Evolutionary conservation across 2,888 invertebrate species (phyloP).

Genomic region (Bugula neritina): DNA sequence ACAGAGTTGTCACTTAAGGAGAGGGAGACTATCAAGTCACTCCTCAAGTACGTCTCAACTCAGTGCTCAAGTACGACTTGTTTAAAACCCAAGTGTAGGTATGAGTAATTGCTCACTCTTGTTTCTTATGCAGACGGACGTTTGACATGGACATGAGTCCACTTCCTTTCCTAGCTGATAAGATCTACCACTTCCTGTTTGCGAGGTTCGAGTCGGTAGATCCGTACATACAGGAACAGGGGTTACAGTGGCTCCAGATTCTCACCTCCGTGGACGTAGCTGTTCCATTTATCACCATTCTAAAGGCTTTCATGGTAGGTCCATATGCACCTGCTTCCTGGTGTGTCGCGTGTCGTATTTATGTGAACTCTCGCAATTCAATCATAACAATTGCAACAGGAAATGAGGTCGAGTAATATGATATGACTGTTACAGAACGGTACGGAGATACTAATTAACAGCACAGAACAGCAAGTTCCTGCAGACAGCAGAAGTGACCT

Average conservation of each 20-base stretch:
- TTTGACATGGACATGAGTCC: slow-evolving; percentile 93
- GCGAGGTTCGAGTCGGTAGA: slow-evolving; percentile 63
- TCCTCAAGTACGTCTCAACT: slow-evolving; percentile 59
- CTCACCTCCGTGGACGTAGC: slow-evolving; percentile 82
- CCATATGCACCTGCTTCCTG: too few relatives aligned
- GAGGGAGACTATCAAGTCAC: slow-evolving; percentile 72
- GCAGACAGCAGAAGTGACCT: not conserved
- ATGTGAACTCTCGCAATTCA: too few relatives aligned
- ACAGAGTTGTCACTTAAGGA: slow-evolving; percentile 67
- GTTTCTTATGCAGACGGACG: slow-evolving; percentile 67
- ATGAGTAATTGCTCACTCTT: not conserved
- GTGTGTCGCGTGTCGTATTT: too few relatives aligned
- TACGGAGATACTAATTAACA: not conserved
- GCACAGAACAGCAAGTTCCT: not conserved
- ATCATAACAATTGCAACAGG: too few relatives aligned
- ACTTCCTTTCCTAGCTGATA: slow-evolving; percentile 84
- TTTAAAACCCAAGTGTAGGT: not conserved
- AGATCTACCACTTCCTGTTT: slow-evolving; percentile 89
- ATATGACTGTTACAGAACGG: not conserved
- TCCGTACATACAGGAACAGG: slow-evolving; percentile 55
- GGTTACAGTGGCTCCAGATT: slow-evolving; percentile 57
- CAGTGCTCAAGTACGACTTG: not conserved
- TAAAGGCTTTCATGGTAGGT: slow-evolving; percentile 72
- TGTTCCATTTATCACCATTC: slow-evolving; percentile 77
- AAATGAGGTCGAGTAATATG: too few relatives aligned